Conservation (phyloP, 2,797 vertebrate genomes). For the Chaetodon trifasciatus region DNA sequence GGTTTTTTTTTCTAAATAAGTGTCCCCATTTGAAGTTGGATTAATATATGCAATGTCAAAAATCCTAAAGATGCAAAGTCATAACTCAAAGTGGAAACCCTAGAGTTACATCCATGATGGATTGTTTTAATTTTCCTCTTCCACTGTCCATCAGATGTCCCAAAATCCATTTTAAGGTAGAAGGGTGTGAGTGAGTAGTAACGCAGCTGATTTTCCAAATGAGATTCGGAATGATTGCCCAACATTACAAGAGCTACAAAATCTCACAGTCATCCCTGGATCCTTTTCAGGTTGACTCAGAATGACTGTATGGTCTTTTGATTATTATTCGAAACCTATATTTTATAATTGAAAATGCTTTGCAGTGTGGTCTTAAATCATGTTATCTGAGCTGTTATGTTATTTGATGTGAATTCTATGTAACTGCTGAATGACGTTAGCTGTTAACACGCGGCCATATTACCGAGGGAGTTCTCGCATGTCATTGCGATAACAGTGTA, state of each 20-base stretch:
- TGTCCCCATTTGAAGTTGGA: neutral
- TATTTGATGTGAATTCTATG: no score
- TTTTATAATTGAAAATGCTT: no score
- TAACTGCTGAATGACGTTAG: no score
- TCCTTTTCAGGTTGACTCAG: no score
- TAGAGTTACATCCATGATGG: neutral
- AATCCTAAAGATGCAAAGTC: neutral
- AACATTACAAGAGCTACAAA: neutral
- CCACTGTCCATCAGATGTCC: neutral
- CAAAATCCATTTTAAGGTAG: neutral
- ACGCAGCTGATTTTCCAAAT: neutral
- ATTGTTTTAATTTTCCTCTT: constrained; percentile 10
- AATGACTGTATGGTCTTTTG: no score
- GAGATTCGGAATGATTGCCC: neutral
- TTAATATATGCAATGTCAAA: neutral
- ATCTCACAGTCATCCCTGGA: neutral
- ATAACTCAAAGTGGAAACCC: neutral
- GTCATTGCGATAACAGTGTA: no score
- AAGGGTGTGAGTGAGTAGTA: neutral
- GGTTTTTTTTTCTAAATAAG: no score
- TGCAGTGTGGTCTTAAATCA: no score
- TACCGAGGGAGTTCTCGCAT: no score
- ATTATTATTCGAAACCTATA: no score
- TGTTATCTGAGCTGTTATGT: no score
- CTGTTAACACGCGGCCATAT: no score